phyloP scores from a whole-genome alignment of 2,113 vertebrate species.

The Clarias macrocephalus region DNA sequence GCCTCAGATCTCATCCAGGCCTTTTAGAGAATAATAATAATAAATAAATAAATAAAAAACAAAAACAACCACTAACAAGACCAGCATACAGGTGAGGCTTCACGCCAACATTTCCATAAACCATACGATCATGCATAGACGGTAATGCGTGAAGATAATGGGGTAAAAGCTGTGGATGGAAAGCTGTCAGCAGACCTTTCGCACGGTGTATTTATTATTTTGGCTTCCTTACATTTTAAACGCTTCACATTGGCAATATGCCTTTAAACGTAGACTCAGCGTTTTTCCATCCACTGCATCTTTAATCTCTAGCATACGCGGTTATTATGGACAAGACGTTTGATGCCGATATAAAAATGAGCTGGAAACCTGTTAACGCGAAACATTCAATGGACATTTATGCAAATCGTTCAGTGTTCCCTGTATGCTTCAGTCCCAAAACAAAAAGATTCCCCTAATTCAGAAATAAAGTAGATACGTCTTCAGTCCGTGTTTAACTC shows the following conservation, averaged over 20 bases:
- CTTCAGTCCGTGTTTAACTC: background rate
- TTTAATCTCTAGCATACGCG: background rate
- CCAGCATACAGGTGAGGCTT: conserved; percentile 47
- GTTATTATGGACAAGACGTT: background rate
- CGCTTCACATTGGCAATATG: background rate
- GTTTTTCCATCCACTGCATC: background rate
- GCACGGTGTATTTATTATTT: background rate
- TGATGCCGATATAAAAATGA: background rate
- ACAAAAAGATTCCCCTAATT: no score
- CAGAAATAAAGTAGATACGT: background rate
- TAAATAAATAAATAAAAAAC: conserved; percentile 29
- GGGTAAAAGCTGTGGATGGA: conserved; percentile 16
- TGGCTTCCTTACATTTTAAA: background rate
- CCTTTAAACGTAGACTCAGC: background rate
- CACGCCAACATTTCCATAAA: conserved; percentile 34
- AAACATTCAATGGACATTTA: background rate
- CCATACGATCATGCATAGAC: conserved; percentile 38
- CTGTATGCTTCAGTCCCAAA: background rate
- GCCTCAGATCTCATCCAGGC: conserved; percentile 64
- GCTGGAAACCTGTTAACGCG: background rate
- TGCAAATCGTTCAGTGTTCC: background rate
- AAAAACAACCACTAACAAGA: conserved; percentile 56
- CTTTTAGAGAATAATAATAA: conserved; percentile 57
- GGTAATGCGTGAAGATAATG: conserved; percentile 32
- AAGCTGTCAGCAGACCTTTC: conserved; percentile 10